phyloP scores from a whole-genome alignment of 2,113 vertebrate genomes.

The Etheostoma cragini region DNA sequence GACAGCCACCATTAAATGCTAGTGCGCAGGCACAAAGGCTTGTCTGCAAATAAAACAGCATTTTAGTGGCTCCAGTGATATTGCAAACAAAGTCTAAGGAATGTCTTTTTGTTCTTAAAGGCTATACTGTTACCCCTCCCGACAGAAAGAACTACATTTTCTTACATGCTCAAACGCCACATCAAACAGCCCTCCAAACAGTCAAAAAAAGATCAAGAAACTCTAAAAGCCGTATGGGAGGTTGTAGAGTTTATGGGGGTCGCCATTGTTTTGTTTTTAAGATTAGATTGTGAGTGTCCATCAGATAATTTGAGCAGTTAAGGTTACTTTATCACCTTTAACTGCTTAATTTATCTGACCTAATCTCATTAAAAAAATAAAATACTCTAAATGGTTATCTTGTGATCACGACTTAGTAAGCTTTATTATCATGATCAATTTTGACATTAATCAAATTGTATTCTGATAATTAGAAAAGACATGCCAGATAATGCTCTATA shows the following conservation, averaged over 20 bases:
- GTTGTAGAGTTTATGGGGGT: neutral
- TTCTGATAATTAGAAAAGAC: neutral
- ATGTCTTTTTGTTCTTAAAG: slow-evolving; percentile 42
- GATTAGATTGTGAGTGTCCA: too few relatives aligned
- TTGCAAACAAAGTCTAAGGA: slow-evolving; percentile 49
- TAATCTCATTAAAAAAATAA: neutral
- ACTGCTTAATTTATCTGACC: neutral
- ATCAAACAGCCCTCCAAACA: neutral
- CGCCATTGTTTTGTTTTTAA: neutral
- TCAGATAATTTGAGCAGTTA: too few relatives aligned
- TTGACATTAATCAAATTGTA: neutral
- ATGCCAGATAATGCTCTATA: neutral
- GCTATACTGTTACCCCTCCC: slow-evolving; percentile 12
- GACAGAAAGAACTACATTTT: slow-evolving; percentile 31
- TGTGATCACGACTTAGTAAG: neutral
- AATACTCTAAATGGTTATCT: neutral
- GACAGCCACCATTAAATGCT: too few relatives aligned
- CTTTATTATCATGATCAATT: neutral
- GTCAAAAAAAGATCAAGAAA: neutral
- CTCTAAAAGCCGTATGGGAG: neutral
- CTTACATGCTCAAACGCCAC: slow-evolving; percentile 25
- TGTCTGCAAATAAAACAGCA: slow-evolving; percentile 31
- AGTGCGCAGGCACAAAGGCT: slow-evolving; percentile 26
- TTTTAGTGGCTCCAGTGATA: slow-evolving; percentile 42
- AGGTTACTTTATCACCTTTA: too few relatives aligned